These are phyloP conservation scores for Xestia rhomboidea DNA, from an alignment of 2,888 invertebrate species.

Conservation along the genomic window DNA sequence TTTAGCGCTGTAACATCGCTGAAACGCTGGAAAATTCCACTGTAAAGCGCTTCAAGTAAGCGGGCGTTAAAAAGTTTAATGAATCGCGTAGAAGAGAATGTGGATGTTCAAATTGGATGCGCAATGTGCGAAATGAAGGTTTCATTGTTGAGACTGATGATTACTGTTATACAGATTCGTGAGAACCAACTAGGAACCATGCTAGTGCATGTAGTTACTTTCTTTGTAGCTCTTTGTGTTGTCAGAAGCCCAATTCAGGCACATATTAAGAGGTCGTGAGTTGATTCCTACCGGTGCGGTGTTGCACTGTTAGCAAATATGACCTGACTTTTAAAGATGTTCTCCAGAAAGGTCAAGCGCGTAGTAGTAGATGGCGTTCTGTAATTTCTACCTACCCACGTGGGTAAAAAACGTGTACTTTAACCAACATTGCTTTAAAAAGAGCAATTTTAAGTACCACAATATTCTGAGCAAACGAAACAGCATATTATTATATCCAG, in stretches of 20 bases:
- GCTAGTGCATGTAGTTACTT: background rate
- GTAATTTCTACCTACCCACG: background rate
- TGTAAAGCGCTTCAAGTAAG: slow-evolving; percentile 28
- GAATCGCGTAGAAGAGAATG: slow-evolving; percentile 9
- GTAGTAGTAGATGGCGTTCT: no score
- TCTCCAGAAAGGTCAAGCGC: background rate
- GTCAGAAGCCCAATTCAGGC: background rate
- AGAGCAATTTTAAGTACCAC: background rate
- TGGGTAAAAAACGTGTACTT: background rate
- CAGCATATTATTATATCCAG: background rate
- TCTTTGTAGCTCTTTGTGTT: background rate
- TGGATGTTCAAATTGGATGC: slow-evolving; percentile 11
- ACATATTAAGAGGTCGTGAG: background rate
- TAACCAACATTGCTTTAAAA: background rate
- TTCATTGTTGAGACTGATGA: background rate
- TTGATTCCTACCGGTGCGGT: background rate
- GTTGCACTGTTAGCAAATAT: background rate
- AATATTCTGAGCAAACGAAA: background rate
- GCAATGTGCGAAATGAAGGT: background rate
- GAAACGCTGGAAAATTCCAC: slow-evolving; percentile 23
- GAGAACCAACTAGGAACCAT: background rate
- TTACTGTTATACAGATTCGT: background rate
- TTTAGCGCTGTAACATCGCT: background rate
- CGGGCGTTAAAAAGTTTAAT: slow-evolving; percentile 45
- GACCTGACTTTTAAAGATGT: background rate